Evolutionary conservation across 2,113 vertebrate species (phyloP).

Genomic region (Mirounga angustirostris): DNA sequence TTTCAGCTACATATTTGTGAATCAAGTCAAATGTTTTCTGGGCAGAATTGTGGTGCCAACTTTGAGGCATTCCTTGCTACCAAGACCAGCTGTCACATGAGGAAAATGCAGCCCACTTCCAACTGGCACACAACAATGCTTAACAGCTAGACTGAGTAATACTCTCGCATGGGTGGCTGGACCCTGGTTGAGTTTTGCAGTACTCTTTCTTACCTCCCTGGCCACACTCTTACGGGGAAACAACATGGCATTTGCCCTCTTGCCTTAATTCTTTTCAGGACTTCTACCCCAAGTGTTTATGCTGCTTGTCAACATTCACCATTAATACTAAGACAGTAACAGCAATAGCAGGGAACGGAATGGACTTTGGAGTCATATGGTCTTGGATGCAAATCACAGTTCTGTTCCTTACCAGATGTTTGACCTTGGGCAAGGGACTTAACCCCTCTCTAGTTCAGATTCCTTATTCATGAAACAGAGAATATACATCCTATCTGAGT

Average conservation of each 20-base stretch:
- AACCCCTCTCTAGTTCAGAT: background rate
- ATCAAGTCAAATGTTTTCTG: background rate
- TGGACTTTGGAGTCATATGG: background rate
- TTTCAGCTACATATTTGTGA: constrained; percentile 52
- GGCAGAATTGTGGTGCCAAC: background rate
- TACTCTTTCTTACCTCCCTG: background rate
- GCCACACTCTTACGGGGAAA: background rate
- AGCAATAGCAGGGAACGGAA: background rate
- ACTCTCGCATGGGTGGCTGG: background rate
- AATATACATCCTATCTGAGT: background rate
- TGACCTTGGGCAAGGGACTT: background rate
- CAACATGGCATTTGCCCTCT: background rate
- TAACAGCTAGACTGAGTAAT: background rate
- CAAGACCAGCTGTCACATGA: constrained; percentile 61
- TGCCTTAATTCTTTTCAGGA: background rate
- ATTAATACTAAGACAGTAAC: background rate
- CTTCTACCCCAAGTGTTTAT: background rate
- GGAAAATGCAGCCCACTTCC: constrained; percentile 61
- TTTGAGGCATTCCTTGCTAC: constrained; percentile 56
- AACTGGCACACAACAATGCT: background rate
- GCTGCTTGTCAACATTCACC: background rate
- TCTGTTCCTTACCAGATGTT: background rate
- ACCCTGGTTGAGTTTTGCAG: background rate
- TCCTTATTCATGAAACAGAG: background rate
- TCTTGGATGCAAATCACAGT: background rate